A percentile compares a stretch with the other conserved stretches of the same genome.
Evolutionary conservation across 2,797 vertebrate species (phyloP).

Genomic region (Mormyrops attenuatus): DNA sequence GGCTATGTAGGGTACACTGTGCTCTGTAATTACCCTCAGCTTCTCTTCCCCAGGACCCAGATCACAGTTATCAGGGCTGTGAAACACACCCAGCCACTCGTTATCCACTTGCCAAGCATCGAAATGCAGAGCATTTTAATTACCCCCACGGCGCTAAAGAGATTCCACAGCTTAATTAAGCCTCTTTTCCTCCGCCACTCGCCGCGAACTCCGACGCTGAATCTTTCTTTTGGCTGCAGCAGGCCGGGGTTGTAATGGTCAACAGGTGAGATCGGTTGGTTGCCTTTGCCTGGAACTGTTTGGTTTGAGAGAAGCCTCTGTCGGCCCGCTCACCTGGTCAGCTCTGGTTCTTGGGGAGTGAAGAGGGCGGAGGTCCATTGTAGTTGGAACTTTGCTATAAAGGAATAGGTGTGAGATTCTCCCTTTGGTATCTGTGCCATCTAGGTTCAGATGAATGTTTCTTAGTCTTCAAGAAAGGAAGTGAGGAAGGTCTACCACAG

Average conservation of each 20-base stretch:
- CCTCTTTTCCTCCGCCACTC: background rate
- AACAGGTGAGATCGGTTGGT: background rate
- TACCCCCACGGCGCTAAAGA: background rate
- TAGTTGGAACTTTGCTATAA: background rate
- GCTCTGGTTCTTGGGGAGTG: background rate
- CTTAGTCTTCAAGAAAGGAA: background rate
- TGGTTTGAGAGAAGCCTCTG: background rate
- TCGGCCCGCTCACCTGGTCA: background rate
- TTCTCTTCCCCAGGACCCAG: background rate
- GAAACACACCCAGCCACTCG: background rate
- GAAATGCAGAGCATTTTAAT: background rate
- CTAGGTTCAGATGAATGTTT: background rate
- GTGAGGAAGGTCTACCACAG: background rate
- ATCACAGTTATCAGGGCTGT: slow-evolving; percentile 11
- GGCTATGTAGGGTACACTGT: background rate
- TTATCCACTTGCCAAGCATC: background rate
- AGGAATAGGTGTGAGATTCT: background rate
- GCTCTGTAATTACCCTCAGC: slow-evolving; percentile 16
- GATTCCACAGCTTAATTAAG: background rate
- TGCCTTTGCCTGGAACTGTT: background rate
- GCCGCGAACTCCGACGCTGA: background rate
- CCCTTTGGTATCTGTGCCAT: background rate
- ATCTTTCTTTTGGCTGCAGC: background rate
- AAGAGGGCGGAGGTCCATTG: background rate
- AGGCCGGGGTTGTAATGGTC: background rate